Evolutionary conservation across 2,888 invertebrate species (phyloP), one percentile per base, ranked within the genome.

Genomic region (Sinhomidia bicolor): DNA sequence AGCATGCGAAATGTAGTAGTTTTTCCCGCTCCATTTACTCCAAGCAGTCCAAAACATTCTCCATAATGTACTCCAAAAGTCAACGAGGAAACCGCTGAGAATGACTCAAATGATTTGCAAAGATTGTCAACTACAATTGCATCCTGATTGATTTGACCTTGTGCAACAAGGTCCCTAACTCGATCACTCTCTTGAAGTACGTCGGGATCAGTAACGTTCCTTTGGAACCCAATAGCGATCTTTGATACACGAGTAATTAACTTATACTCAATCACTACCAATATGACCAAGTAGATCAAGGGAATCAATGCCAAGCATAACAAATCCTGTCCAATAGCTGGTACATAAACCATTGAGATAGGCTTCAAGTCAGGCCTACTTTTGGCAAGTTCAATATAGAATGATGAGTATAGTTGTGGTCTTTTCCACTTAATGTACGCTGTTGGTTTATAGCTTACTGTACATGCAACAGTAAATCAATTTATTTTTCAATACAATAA

Each of bases 51-150:
- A 92, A 94, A 94, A 90, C 94, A 94, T 91, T 94, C 94, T 1
- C 94, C 93, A 90, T 93, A 92, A 5, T 93, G 95, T 9, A 97
- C 95, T 0, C 95, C 95, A 93, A 97, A 96, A 92, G 95, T 95
- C 84, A 97, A 93, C 12, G 95, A 95, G 51, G 95, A 94, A 0
- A 97, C 96, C 0, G 96, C 96, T 51, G 94, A 91, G 62, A 94
- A 93, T 0, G 93, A 86, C 0, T 94, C 93, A 91, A 60, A 91
- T 17, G n/a, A 12, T 6, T 47, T 47, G 65, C 29, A 29, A 0
- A 82, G 20, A 5, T 32, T 51, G 10, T 62, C 9, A 0, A 89
- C 89, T 17, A 90, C 62, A n/a, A 90, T 32, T 23, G 90, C 87
- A n/a, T 90, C 90, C 10, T 89, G 17, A 36, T 32, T 57, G 3